Evolutionary conservation across 2,797 vertebrate species (phyloP), one percentile per base, ranked within the genome.

Genomic region (Acipenser oxyrinchus): DNA sequence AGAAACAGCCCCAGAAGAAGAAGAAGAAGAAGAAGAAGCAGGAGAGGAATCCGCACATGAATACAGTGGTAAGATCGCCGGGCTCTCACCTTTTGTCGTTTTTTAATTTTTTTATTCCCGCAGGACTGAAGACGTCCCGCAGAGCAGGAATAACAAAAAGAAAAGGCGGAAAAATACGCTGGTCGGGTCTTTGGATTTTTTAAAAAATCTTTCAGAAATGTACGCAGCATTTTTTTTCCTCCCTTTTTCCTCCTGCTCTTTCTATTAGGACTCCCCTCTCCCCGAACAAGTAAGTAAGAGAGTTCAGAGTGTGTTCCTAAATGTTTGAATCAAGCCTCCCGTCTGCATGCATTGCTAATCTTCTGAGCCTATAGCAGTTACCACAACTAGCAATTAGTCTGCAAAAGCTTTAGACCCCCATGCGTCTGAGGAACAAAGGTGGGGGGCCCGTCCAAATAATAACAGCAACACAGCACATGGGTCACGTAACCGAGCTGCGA

Each of bases 51-150:
- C 23, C 23, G 23, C 23, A 79, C 82, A 90, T 86, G 84, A 85
- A 90, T 89, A 86, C 79, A 81, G 82, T 82, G 79, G 83, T 83
- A 84, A 82, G 80, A 89, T 83, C 78, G 77, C 80, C 85, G 80
- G 85, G 58, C 79, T 84, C 90, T 91, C 91, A 91, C 91, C 91
- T 93, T 91, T 89, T 91, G 86, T 86, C 72, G 72, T 83, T 70
- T 81, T 83, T 83, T 71, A 55, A 3, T 55, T 55, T 37, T 37
- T 37, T 37, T 37, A 3, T 37, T 37, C 23, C 23, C 23, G 23
- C 23, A 37, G 23, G 23, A 37, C 23, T 37, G 23, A 37, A 37
- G 23, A 37, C 23, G 23, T 4, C 23, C 23, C 23, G 23, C 23
- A 37, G 23, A 37, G 2, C 23, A 37, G 23, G 3, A 37, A 37